phyloP scores from a whole-genome alignment of 2,797 vertebrate genomes.

The Acropternis orthonyx region DNA sequence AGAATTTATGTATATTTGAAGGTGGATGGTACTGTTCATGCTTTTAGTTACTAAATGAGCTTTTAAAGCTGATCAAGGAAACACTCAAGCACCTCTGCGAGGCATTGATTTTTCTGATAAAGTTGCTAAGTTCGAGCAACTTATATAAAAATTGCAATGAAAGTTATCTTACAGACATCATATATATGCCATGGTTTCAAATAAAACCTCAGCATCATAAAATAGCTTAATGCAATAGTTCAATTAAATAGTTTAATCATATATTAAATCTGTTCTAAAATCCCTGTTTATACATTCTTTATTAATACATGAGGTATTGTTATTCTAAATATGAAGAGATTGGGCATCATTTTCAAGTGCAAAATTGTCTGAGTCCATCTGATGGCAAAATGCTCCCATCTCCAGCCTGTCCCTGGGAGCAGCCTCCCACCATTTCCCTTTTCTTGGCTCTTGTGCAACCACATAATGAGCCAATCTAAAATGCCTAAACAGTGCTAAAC shows the following conservation, averaged over 20 bases:
- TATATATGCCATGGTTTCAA: neutral
- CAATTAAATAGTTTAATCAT: neutral
- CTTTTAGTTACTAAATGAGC: neutral
- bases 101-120: neutral
- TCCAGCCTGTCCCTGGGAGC: neutral
- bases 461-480: neutral
- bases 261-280: neutral
- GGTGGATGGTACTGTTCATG: neutral
- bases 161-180: neutral
- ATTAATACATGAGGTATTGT: neutral
- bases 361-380: neutral
- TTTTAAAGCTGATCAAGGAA: neutral
- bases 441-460: neutral
- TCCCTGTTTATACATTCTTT: neutral
- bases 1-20: neutral
- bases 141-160: neutral
- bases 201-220: neutral
- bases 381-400: neutral
- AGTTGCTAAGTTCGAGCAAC: neutral
- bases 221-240: neutral
- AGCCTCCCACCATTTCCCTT: neutral
- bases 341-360: accelerated
- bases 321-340: neutral
- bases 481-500: neutral
- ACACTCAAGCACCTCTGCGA: neutral